Evolutionary conservation across 2,888 invertebrate species (phyloP).

Genomic region (Trichogramma evanescens): DNA sequence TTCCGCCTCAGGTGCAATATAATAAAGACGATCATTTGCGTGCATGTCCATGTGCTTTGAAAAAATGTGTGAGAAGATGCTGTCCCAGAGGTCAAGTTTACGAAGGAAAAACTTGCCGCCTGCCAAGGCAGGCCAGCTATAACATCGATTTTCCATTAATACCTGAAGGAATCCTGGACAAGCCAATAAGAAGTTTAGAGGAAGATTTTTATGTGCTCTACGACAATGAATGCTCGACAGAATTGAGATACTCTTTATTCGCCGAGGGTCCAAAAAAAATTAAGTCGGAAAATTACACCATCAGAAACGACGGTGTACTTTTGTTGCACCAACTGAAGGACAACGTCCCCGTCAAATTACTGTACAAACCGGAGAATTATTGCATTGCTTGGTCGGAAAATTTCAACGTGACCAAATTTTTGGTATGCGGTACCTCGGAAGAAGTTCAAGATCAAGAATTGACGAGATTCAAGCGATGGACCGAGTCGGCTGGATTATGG

Average conservation of each 20-base stretch:
- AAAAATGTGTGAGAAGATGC: constrained; percentile 9
- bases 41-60: constrained; percentile 12
- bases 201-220: constrained; percentile 6
- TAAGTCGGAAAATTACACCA: neutral
- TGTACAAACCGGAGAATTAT: constrained; percentile 2
- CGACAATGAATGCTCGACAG: neutral
- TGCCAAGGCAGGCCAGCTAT: neutral
- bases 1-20: neutral
- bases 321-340: neutral
- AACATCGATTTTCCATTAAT: neutral
- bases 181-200: neutral
- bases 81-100: neutral
- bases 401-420: neutral
- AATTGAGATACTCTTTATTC: neutral
- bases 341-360: neutral
- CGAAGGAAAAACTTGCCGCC: neutral
- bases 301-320: neutral
- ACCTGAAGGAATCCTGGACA: neutral
- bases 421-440: neutral
- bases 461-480: neutral
- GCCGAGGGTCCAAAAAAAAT: neutral
- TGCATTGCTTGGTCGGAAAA: neutral
- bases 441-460: no score
- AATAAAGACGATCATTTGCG: neutral
- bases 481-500: neutral